A percentile compares a stretch with the other conserved stretches of the same genome.
Evolutionary conservation across 2,113 vertebrate species (phyloP).

Genomic region (Tragelaphus scriptus): DNA sequence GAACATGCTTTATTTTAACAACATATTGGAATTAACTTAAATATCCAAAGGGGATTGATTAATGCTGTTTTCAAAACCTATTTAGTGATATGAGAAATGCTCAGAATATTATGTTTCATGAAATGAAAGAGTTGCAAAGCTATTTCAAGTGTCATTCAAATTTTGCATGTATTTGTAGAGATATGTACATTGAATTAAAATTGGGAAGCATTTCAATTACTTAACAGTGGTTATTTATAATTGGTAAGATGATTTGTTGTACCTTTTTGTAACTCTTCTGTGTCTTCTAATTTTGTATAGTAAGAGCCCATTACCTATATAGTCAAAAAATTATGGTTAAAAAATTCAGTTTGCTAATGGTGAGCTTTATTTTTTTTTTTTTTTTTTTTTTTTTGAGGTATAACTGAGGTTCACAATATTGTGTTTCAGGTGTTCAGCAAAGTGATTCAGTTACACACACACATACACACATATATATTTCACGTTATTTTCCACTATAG

Average conservation of each 20-base stretch:
- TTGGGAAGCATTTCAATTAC: background rate
- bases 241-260: background rate
- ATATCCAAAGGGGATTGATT: background rate
- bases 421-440: background rate
- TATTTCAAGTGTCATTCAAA: background rate
- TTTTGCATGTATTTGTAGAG: background rate
- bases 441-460: background rate
- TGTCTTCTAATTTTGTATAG: background rate
- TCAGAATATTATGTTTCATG: constrained; percentile 4
- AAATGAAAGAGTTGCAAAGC: constrained; percentile 1
- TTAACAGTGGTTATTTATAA: background rate
- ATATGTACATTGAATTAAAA: background rate
- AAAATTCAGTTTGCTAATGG: background rate
- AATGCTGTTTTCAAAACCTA: constrained; percentile 22
- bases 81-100: background rate
- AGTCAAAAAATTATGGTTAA: background rate
- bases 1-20: background rate
- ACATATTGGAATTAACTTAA: constrained; percentile 20
- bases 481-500: background rate
- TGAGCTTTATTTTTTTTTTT: background rate
- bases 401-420: background rate
- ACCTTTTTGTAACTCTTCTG: background rate
- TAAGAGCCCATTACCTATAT: background rate
- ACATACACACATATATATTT: background rate
- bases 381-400: background rate